Evolutionary conservation across 2,888 invertebrate species (phyloP).

Genomic region (Drosophila acutilabella): DNA sequence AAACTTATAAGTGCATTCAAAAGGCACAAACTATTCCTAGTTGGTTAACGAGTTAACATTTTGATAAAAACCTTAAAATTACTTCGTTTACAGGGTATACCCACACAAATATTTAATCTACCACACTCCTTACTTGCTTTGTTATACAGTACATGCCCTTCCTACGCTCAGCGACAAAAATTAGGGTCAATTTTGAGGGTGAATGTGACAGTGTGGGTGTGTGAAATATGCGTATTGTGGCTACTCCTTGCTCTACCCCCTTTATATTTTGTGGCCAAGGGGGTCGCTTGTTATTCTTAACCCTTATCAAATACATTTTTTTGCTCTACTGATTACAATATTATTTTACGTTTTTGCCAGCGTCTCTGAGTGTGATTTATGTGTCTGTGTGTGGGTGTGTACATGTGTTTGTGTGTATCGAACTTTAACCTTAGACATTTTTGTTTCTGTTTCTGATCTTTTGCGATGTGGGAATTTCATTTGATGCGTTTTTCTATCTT

Average conservation of each 20-base stretch:
- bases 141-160: constrained; percentile 16
- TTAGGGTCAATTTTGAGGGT: constrained; percentile 58
- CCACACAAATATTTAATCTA: neutral
- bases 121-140: neutral
- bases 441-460: constrained; percentile 3
- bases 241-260: constrained; percentile 9
- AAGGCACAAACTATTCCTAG: neutral
- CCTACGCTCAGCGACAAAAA: constrained; percentile 58
- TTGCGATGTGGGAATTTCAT: constrained; percentile 9
- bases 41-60: too few relatives aligned
- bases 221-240: constrained; percentile 59
- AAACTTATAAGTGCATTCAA: neutral
- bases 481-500: too few relatives aligned
- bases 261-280: constrained; percentile 1
- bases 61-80: neutral
- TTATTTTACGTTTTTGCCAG: constrained; percentile 46
- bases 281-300: constrained; percentile 42
- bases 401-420: neutral
- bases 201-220: constrained; percentile 14
- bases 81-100: constrained; percentile 7
- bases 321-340: constrained; percentile 57
- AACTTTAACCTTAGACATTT: constrained; percentile 17
- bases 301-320: constrained; percentile 63
- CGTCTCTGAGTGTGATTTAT: constrained; percentile 43
- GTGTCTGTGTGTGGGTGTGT: constrained; percentile 4